Percentiles rank a stretch among this genome's conserved stretches.
Conservation (phyloP, 2,888 invertebrate species). For the Ischnus inquisitorius region DNA sequence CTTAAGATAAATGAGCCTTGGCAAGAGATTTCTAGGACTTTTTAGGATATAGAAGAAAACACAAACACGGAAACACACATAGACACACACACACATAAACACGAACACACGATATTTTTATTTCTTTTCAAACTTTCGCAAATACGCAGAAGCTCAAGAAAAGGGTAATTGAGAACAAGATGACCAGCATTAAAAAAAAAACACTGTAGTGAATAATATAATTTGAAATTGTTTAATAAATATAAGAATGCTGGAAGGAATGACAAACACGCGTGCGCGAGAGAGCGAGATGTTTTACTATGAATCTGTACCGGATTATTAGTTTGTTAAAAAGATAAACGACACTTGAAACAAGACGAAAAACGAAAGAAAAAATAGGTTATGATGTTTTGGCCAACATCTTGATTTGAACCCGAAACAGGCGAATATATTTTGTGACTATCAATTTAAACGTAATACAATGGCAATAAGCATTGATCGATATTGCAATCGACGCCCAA, state of each 20-base stretch:
- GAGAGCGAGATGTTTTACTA: conserved; percentile 61
- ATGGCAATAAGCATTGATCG: conserved; percentile 50
- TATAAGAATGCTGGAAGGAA: conserved; percentile 74
- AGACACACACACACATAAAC: conserved; percentile 51
- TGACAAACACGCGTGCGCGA: conserved; percentile 76
- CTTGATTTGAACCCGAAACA: conserved; percentile 5
- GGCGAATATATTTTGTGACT: conserved; percentile 35
- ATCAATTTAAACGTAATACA: conserved; percentile 45
- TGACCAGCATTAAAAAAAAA: conserved; percentile 73
- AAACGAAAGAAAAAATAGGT: conserved; percentile 26
- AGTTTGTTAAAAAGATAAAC: conserved; percentile 10
- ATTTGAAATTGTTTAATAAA: conserved; percentile 77
- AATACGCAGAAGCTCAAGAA: conserved; percentile 69
- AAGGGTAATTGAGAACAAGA: conserved; percentile 56
- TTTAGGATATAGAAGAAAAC: conserved; percentile 71
- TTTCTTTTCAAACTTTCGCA: conserved; percentile 64
- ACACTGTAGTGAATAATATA: conserved; percentile 79
- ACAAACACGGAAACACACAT: conserved; percentile 50
- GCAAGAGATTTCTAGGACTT: conserved; percentile 76
- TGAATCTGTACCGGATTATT: conserved; percentile 9
- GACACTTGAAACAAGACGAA: background rate
- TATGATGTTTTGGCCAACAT: conserved; percentile 38
- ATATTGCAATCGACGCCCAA: conserved; percentile 31
- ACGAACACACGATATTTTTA: conserved; percentile 47
- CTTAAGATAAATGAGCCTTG: conserved; percentile 70